Evolutionary conservation across 53 echinoderm and acorn worm genomes (phyloP), one percentile per base, ranked within the genome.

Genomic region (Luidia sarsii): DNA sequence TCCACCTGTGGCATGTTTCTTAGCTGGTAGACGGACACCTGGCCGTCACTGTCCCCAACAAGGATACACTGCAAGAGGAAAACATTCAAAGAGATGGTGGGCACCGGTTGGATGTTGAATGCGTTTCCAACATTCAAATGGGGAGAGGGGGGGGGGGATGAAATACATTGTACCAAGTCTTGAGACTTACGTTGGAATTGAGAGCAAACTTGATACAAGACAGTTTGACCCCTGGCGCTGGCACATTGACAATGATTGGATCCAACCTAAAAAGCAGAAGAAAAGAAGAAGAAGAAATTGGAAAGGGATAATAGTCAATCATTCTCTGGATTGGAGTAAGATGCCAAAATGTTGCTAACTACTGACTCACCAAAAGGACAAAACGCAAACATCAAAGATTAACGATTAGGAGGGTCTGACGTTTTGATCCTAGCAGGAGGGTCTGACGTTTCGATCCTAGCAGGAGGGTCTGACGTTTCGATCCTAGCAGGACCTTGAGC

Each of bases 1-100:
- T 73, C 86, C 2, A 90, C 80, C 20, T 80, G 65, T 4, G 93
- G 97, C 97, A 97, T 97, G 67, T 88, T 91, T 50, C 93, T 86
- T 28, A 97, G 67, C 68, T 97, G 97, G 61, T 86, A 97, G 2
- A 97, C 97, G 4, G 91, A 93, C 30, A 97, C 97, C 59, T 97
- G 97, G 2, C 97, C 97, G 56, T 97, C 97, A 39, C 91, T 94
- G 60, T 97, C 97, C 65, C 97, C 97, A 35, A 97, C 97, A 23
- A 97, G 83, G 38, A 96, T 85, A 66, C 91, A 93, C 96, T 96
- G 64, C 21, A 49, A 30, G 38, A 27, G 25, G 5, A 57, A 24
- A 3, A 70, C 18, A 41, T 22, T 27, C 34, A 46, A 23, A 68
- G 16, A 1, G 0, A 21, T 62, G 33, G 31, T 28, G 6, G 19